phyloP scores from a whole-genome alignment of 2,888 invertebrate genomes.

The Tenthredo scrophulariae region DNA sequence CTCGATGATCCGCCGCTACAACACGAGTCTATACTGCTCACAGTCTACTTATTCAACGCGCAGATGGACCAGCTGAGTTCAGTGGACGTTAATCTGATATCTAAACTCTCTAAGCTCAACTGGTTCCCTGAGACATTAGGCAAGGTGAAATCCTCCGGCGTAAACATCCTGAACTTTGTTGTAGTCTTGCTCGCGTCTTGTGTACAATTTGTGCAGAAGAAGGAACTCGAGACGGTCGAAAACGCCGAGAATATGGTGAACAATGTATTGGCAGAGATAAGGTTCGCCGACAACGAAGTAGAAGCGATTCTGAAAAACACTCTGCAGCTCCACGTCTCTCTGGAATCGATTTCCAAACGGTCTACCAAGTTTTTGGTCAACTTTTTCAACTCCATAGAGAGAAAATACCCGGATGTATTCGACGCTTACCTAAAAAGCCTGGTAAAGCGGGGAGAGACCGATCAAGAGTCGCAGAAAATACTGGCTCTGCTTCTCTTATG shows the following conservation, averaged over 20 bases:
- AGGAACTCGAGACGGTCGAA: constrained; percentile 69
- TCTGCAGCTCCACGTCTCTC: constrained; percentile 60
- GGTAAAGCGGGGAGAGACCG: constrained; percentile 71
- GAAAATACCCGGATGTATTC: constrained; percentile 86
- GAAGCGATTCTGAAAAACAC: constrained; percentile 68
- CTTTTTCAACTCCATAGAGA: constrained; percentile 80
- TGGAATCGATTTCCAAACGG: constrained; percentile 48
- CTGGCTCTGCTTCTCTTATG: constrained; percentile 72
- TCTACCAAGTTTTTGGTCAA: constrained; percentile 64
- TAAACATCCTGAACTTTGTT: constrained; percentile 81
- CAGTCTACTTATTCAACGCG: constrained; percentile 86
- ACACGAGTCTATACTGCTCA: constrained; percentile 83
- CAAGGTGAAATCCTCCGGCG: constrained; percentile 80
- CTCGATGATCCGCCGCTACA: constrained; percentile 81
- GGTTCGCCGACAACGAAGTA: constrained; percentile 80
- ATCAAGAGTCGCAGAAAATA: constrained; percentile 61
- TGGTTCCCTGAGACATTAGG: constrained; percentile 80
- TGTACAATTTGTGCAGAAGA: constrained; percentile 79
- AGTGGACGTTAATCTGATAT: constrained; percentile 80
- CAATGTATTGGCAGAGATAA: constrained; percentile 82
- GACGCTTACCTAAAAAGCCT: constrained; percentile 84
- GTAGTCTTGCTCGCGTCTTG: constrained; percentile 81
- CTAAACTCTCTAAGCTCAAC: constrained; percentile 78
- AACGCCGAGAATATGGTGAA: constrained; percentile 81
- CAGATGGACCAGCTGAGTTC: constrained; percentile 80